phyloP scores from a whole-genome alignment of 2,797 vertebrate genomes.

The Galaxias olidus region DNA sequence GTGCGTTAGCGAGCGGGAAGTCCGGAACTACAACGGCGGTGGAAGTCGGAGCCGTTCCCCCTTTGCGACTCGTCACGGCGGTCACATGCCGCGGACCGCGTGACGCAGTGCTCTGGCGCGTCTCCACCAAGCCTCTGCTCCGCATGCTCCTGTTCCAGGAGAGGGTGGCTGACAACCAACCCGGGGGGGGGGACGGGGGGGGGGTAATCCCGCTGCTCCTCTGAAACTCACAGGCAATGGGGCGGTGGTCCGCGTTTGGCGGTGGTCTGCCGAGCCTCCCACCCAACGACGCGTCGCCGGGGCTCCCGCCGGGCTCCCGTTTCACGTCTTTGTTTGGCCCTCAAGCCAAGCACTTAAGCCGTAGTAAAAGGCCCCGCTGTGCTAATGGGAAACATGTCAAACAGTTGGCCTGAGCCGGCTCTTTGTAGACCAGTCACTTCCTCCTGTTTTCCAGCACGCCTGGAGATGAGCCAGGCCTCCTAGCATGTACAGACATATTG shows the following conservation, averaged over 20 bases:
- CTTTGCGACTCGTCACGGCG: background rate
- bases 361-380: slow-evolving; percentile 45
- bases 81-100: background rate
- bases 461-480: slow-evolving; percentile 52
- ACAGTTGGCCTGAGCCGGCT: slow-evolving; percentile 59
- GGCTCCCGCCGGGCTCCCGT: slow-evolving; percentile 19
- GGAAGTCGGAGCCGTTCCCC: slow-evolving; percentile 12
- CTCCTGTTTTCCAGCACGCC: slow-evolving; percentile 49
- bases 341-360: slow-evolving; percentile 46
- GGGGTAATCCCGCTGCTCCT: too few relatives aligned
- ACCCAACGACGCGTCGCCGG: slow-evolving; percentile 11
- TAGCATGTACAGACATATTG: slow-evolving; percentile 35
- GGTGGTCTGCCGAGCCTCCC: background rate
- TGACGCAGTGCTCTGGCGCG: too few relatives aligned
- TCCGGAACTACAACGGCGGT: slow-evolving; percentile 44
- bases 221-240: too few relatives aligned
- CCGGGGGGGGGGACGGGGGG: too few relatives aligned
- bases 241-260: background rate
- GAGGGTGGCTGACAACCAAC: background rate
- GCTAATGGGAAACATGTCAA: slow-evolving; percentile 51
- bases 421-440: slow-evolving; percentile 63
- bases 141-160: background rate
- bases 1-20: slow-evolving; percentile 35
- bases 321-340: slow-evolving; percentile 30
- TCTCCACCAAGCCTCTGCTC: too few relatives aligned